phyloP scores from a whole-genome alignment of 2,113 vertebrate genomes.

The Rattus rattus region DNA sequence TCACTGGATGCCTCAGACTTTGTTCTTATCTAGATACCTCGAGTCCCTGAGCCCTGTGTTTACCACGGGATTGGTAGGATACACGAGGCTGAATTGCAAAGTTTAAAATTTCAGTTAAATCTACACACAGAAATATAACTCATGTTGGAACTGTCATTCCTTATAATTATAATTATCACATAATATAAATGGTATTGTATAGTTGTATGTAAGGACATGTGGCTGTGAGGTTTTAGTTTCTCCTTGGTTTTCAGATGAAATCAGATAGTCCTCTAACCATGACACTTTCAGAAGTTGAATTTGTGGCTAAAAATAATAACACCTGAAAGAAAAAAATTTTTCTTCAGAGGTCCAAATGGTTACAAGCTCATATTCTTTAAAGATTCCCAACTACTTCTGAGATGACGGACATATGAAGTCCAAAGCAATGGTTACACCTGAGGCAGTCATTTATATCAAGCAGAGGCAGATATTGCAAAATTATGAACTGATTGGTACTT shows the following conservation, averaged over 20 bases:
- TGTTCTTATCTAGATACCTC: background rate
- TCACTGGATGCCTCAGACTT: background rate
- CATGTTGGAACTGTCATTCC: constrained; percentile 41
- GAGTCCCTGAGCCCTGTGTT: background rate
- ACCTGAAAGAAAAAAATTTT: constrained; percentile 10
- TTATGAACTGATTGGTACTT: constrained; percentile 24
- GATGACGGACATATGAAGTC: constrained; percentile 43
- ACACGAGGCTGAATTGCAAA: background rate
- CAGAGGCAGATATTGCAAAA: background rate
- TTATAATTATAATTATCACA: background rate
- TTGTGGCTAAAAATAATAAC: background rate
- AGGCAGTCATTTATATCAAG: constrained; percentile 5
- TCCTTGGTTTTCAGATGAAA: background rate
- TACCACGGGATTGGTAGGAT: background rate
- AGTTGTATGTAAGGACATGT: background rate
- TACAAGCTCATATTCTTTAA: constrained; percentile 40
- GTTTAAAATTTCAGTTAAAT: constrained; percentile 51
- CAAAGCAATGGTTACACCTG: constrained; percentile 7
- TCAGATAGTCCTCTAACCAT: background rate
- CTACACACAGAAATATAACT: constrained; percentile 57
- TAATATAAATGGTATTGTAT: background rate
- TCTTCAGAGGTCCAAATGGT: constrained; percentile 23
- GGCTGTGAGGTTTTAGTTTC: background rate
- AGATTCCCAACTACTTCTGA: constrained; percentile 41
- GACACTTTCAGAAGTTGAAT: background rate